Base-by-base conservation (phyloP, 2,797 vertebrate species). In the Champsocephalus gunnari region DNA sequence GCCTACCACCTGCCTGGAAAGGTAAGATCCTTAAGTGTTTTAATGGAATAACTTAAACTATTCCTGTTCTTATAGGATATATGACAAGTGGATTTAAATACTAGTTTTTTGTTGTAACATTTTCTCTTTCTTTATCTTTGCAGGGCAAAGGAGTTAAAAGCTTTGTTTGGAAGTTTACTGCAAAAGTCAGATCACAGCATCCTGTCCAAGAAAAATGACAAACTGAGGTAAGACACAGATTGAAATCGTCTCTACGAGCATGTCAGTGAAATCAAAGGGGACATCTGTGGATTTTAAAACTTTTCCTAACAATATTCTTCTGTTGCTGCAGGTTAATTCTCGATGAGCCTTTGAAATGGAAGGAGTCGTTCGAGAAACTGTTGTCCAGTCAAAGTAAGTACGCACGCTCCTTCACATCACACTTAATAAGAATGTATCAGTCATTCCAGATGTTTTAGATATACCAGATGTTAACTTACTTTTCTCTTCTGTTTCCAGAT, bases 301-400 rank as follows among this genome's bases (percentile, higher is more conserved):
- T 43, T 68, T 55, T 62, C 12, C 65, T 82, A 48, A 87, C 44
- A 1, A 21, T 16, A 9, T 71, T 32, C 63, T 49, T 54, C 11
- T 78, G 11, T 59, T 14, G 7, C 43, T 75, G 38, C 89, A 97
- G 96, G 70, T 95, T 96, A 61, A 95, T 93, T 28, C 86, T 87
- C 0, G 94, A 97, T 1, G 97, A 98, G 88, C 95, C 95, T 3
- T 85, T 93, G 67, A 95, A 95, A 73, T 99, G 97, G 97, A 96
- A 93, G 47, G 95, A 97, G 89, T 96, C 97, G 0, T 98, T 99
- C 59, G 96, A 98, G 58, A 96, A 96, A 61, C 94, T 99, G 66
- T 87, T 99, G 50, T 93, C 95, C 78, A 96, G 94, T 85, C 97
- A 97, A 96, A 96, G 98, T 99, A 94, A 97, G 98, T 99, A 94